Percentiles rank a stretch among this genome's conserved stretches.
Evolutionary conservation across 2,888 invertebrate species (phyloP).

Genomic region (Hydriomena furcata): DNA sequence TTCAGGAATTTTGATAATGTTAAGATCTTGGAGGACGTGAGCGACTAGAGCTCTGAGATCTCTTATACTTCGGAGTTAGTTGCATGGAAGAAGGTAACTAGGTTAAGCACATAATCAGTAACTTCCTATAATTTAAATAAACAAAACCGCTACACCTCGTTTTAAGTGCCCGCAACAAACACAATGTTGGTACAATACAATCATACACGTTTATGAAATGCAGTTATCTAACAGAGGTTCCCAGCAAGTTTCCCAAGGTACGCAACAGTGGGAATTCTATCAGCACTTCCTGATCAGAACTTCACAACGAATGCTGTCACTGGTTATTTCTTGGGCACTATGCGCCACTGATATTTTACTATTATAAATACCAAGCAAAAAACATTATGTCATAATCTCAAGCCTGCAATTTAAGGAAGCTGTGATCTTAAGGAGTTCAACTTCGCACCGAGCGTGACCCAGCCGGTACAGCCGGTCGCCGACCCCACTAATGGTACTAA

Average conservation of each 20-base stretch:
- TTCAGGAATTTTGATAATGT: too few relatives aligned
- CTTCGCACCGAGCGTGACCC: constrained; percentile 36
- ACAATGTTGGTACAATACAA: constrained; percentile 14
- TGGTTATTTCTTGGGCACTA: too few relatives aligned
- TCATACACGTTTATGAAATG: constrained; percentile 22
- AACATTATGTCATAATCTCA: too few relatives aligned
- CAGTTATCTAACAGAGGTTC: constrained; percentile 21
- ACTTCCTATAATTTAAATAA: too few relatives aligned
- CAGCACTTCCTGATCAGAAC: constrained; percentile 20
- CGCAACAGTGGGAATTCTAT: constrained; percentile 15
- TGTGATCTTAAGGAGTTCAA: constrained; percentile 3
- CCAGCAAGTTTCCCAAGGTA: constrained; percentile 21
- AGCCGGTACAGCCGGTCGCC: constrained; percentile 43
- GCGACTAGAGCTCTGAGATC: too few relatives aligned
- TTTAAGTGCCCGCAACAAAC: constrained; percentile 13
- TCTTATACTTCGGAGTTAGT: too few relatives aligned
- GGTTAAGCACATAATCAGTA: too few relatives aligned
- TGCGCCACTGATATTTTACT: too few relatives aligned
- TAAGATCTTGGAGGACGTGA: too few relatives aligned
- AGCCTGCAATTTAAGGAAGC: too few relatives aligned
- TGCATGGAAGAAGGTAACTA: too few relatives aligned
- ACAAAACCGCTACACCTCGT: background rate
- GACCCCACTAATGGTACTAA: constrained; percentile 53
- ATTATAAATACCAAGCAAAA: too few relatives aligned
- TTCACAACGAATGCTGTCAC: background rate